Percentiles rank a stretch among this genome's conserved stretches.
phyloP scores from a whole-genome alignment of 2,113 vertebrate genomes.

The Lycocorax pyrrhopterus region DNA sequence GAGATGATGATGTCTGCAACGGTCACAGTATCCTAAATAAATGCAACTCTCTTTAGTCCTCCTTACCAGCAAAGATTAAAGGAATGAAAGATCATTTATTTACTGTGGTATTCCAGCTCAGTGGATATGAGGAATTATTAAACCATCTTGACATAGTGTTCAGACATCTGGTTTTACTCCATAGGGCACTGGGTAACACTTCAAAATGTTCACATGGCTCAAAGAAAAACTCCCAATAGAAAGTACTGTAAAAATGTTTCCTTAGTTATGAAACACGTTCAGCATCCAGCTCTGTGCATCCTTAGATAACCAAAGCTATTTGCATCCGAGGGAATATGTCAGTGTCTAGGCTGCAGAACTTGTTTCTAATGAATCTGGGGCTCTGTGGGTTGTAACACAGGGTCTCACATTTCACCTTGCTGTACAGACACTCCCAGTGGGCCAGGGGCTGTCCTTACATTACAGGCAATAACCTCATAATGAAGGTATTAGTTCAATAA shows the following conservation, averaged over 20 bases:
- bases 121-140: neutral
- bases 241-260: neutral
- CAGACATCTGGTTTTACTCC: neutral
- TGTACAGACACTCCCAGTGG: neutral
- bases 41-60: neutral
- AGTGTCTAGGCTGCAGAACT: neutral
- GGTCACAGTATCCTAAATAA: neutral
- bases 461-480: neutral
- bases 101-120: neutral
- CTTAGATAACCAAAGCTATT: neutral
- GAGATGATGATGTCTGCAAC: neutral
- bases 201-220: neutral
- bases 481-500: neutral
- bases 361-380: slow-evolving; percentile 1
- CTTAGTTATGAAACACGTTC: neutral
- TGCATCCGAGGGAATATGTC: neutral
- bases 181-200: neutral
- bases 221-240: neutral
- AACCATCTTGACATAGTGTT: neutral
- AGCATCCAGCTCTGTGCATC: neutral
- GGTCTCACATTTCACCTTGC: neutral
- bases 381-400: neutral
- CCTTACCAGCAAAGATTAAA: neutral
- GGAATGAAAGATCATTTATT: neutral
- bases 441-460: neutral